A percentile compares a stretch with the other conserved stretches of the same genome.
phyloP scores from a whole-genome alignment of 2,797 vertebrate genomes.

The Pangasius krempfi region DNA sequence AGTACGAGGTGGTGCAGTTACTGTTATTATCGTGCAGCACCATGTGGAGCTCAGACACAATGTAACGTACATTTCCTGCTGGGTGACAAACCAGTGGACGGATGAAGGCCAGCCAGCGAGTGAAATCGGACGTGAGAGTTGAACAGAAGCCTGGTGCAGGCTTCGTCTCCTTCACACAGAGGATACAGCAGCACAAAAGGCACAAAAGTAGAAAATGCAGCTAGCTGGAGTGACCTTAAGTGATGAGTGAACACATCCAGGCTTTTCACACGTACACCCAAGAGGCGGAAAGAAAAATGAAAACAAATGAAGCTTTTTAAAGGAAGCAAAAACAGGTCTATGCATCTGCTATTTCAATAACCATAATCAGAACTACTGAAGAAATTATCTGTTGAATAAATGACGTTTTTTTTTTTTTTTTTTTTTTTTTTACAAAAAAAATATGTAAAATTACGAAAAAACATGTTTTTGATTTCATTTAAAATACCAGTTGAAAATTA shows the following conservation, averaged over 20 bases:
- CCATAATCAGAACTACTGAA: background rate
- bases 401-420: background rate
- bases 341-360: background rate
- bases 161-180: background rate
- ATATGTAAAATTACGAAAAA: background rate
- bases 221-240: background rate
- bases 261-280: background rate
- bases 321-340: background rate
- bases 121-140: background rate
- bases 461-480: background rate
- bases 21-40: slow-evolving; percentile 47
- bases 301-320: background rate
- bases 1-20: slow-evolving; percentile 35
- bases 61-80: slow-evolving; percentile 36
- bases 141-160: background rate
- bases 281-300: background rate
- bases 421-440: background rate
- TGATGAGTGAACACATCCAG: background rate
- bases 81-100: slow-evolving; percentile 27
- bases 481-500: background rate
- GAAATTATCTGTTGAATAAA: background rate
- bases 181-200: background rate
- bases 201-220: background rate
- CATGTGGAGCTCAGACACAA: slow-evolving; percentile 32
- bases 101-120: slow-evolving; percentile 6